phyloP scores from a whole-genome alignment of 2,113 vertebrate genomes.

The Myiozetetes cayanensis region DNA sequence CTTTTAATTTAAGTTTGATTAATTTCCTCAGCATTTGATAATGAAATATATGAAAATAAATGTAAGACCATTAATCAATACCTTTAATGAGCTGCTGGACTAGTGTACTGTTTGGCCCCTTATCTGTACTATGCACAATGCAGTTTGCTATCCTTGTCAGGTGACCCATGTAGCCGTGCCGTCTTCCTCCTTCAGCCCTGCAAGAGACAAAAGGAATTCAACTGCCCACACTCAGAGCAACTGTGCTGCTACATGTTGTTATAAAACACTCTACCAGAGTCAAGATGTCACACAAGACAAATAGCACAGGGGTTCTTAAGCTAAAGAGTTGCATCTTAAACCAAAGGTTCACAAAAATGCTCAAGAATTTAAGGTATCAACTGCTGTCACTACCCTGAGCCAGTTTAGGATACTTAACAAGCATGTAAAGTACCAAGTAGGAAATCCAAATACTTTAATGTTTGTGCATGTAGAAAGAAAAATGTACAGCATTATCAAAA shows the following conservation, averaged over 20 bases:
- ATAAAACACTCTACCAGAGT: not conserved
- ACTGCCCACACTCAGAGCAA: not conserved
- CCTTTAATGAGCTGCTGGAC: conserved; percentile 92
- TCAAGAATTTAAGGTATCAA: not conserved
- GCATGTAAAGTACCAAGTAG: not conserved
- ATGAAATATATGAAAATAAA: not conserved
- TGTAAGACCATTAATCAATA: conserved; percentile 4
- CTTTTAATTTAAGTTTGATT: not conserved
- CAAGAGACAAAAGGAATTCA: not conserved
- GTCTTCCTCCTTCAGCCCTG: conserved; percentile 91
- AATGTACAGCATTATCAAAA: not conserved
- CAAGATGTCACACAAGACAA: not conserved
- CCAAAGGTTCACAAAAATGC: not conserved
- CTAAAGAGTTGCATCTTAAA: not conserved
- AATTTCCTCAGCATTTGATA: not conserved
- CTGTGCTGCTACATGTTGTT: fast-evolving
- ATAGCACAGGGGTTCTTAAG: not conserved
- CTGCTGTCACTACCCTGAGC: not conserved
- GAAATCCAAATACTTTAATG: not conserved
- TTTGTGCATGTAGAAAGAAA: not conserved
- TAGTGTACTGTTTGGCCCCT: conserved; percentile 86
- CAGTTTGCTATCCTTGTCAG: conserved; percentile 97
- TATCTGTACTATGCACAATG: conserved; percentile 92
- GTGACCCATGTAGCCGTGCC: conserved; percentile 97
- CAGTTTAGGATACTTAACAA: not conserved